Evolutionary conservation across 2,113 vertebrate genomes (phyloP).

Genomic region (Condylura cristata): DNA sequence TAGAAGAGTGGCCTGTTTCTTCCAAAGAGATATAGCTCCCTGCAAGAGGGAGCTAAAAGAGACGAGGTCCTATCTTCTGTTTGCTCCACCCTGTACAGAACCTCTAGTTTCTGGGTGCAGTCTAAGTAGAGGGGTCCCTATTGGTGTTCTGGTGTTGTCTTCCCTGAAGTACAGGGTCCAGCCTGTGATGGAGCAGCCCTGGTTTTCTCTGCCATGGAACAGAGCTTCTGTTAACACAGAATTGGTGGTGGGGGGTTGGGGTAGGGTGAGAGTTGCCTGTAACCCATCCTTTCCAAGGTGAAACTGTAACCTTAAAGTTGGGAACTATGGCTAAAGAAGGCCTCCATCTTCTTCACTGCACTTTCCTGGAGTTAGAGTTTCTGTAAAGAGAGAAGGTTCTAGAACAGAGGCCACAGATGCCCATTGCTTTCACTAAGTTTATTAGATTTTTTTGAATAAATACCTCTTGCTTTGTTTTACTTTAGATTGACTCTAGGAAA

Average conservation of each 20-base stretch:
- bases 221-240: background rate
- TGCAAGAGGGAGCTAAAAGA: background rate
- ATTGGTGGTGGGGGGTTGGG: background rate
- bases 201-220: background rate
- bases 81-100: background rate
- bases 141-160: background rate
- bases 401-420: background rate
- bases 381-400: background rate
- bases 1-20: background rate
- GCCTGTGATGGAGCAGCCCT: background rate
- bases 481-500: background rate
- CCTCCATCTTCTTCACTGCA: background rate
- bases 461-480: background rate
- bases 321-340: background rate
- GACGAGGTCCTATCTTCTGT: background rate
- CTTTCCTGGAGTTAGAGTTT: background rate
- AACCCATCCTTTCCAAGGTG: background rate
- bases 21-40: background rate
- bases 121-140: background rate
- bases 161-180: background rate
- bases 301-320: background rate
- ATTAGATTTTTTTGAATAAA: conserved; percentile 20
- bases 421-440: background rate
- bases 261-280: background rate
- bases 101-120: background rate